Evolutionary conservation across 2,888 invertebrate genomes (phyloP).

Genomic region (Eupsilia transversa): DNA sequence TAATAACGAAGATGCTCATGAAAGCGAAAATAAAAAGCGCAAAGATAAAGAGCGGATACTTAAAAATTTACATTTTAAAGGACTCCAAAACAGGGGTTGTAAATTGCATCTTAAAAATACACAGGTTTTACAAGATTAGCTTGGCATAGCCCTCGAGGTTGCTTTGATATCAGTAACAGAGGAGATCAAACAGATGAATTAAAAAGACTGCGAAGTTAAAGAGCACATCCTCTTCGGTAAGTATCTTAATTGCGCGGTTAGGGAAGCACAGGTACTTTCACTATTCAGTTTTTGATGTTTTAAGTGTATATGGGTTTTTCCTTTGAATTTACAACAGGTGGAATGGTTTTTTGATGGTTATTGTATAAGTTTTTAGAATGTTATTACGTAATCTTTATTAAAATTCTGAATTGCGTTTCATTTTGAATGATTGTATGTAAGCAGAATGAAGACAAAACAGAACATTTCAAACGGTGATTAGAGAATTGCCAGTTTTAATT

Average conservation of each 20-base stretch:
- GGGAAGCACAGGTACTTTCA: conserved; percentile 55
- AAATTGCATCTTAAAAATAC: conserved; percentile 86
- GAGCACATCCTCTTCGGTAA: conserved; percentile 59
- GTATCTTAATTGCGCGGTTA: conserved; percentile 66
- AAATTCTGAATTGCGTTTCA: not conserved
- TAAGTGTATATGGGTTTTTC: conserved; percentile 19
- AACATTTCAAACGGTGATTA: not conserved
- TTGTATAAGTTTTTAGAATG: not conserved
- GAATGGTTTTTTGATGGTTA: conserved; percentile 3
- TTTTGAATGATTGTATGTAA: not conserved
- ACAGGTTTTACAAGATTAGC: conserved; percentile 85
- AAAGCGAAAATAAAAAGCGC: conserved; percentile 70
- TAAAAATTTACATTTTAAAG: conserved; percentile 82
- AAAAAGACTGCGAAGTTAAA: conserved; percentile 73
- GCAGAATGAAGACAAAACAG: not conserved
- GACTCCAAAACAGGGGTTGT: conserved; percentile 80
- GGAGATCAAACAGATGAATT: conserved; percentile 82
- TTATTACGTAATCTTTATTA: not conserved
- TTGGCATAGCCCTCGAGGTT: conserved; percentile 74
- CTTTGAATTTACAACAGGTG: conserved; percentile 28
- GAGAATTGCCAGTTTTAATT: not conserved
- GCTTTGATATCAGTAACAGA: conserved; percentile 84
- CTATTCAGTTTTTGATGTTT: conserved; percentile 51
- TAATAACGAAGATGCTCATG: conserved; percentile 68
- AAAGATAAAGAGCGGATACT: conserved; percentile 71